phyloP scores from a whole-genome alignment of 2,888 invertebrate species.

The Acrobasis suavella region DNA sequence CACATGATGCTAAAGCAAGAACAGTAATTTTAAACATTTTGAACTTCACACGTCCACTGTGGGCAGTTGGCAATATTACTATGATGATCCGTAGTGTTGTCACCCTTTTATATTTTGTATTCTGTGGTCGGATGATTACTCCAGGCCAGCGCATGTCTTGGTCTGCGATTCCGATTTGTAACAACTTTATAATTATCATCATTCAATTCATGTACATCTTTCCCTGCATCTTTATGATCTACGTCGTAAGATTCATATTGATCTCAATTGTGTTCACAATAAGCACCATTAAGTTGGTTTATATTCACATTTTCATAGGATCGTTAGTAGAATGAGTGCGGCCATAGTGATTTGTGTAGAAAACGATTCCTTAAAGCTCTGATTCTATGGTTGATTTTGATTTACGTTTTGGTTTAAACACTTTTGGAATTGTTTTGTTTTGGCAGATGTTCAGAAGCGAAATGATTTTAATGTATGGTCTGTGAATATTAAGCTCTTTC shows the following conservation, averaged over 20 bases:
- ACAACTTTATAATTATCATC: conserved; percentile 32
- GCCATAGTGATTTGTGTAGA: conserved; percentile 25
- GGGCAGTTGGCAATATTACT: conserved; percentile 43
- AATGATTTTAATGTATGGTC: conserved; percentile 24
- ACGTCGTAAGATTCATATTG: conserved; percentile 35
- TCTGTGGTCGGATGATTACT: conserved; percentile 63
- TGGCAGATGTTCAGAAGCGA: conserved; percentile 37
- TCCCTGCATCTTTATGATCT: conserved; percentile 28
- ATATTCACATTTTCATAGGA: conserved; percentile 47
- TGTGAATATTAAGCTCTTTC: conserved; percentile 16
- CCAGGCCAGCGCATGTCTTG: conserved; percentile 48
- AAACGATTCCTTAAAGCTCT: conserved; percentile 32
- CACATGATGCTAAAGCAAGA: conserved; percentile 39
- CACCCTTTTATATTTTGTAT: conserved; percentile 65
- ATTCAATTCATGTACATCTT: conserved; percentile 12
- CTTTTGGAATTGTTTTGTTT: conserved; percentile 37
- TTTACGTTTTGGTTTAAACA: conserved; percentile 22
- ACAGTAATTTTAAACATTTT: conserved; percentile 52
- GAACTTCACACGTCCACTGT: conserved; percentile 43
- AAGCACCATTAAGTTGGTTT: conserved; percentile 25
- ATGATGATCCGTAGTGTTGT: conserved; percentile 46
- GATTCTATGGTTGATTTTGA: conserved; percentile 36
- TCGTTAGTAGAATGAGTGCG: conserved; percentile 45
- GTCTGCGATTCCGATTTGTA: conserved; percentile 38
- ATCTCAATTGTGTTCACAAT: neutral